Evolutionary conservation across 2,888 invertebrate species (phyloP).

Genomic region (Troides oblongomaculatus): DNA sequence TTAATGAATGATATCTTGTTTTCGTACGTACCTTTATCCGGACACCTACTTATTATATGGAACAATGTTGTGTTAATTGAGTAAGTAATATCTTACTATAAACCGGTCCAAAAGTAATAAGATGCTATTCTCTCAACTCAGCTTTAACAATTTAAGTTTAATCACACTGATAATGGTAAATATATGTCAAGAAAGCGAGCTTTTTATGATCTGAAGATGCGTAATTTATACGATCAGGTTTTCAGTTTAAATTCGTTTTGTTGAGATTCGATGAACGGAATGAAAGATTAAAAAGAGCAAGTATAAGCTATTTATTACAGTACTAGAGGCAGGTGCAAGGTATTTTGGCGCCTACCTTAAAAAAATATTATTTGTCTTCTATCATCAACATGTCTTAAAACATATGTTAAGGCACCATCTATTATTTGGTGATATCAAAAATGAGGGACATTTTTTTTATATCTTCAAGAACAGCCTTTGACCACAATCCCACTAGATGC

Average conservation of each 20-base stretch:
- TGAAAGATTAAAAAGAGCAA: constrained; percentile 1
- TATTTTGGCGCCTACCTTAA: too few species aligned
- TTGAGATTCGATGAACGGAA: background rate
- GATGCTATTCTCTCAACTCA: background rate
- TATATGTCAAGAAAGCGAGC: constrained; percentile 6
- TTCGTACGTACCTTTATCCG: background rate
- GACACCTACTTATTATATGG: constrained; percentile 1
- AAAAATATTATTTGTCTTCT: too few species aligned
- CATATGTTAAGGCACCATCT: too few species aligned
- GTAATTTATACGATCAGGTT: background rate
- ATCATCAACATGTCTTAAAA: too few species aligned
- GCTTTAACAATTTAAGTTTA: constrained; percentile 5
- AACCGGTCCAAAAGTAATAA: background rate
- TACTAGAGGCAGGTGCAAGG: background rate
- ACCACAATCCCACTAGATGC: too few species aligned
- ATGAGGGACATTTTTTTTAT: too few species aligned
- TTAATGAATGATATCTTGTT: background rate
- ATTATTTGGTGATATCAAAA: too few species aligned
- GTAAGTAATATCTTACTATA: background rate
- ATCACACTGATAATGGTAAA: constrained; percentile 9
- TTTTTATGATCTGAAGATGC: background rate
- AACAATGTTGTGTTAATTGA: constrained; percentile 2
- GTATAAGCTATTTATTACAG: constrained; percentile 4
- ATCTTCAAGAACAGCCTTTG: too few species aligned
- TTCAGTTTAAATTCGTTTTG: background rate